Conservation (phyloP, 2,888 invertebrate species). For the Malacosoma neustria region DNA sequence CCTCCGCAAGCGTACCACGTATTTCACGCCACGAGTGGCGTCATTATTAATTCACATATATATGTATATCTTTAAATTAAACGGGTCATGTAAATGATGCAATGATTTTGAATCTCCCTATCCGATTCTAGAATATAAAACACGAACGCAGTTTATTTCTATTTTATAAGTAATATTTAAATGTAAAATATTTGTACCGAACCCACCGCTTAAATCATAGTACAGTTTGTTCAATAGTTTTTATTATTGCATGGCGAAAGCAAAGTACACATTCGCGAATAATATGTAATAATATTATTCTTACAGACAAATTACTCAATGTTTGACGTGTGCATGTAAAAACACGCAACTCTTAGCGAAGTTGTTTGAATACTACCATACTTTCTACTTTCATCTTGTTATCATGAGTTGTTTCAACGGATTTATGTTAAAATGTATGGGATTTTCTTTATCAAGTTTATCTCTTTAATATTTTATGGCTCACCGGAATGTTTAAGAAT, state of each 20-base stretch:
- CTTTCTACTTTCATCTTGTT: constrained; percentile 53
- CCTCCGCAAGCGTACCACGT: too few species aligned
- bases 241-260: constrained; percentile 36
- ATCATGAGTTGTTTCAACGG: constrained; percentile 3
- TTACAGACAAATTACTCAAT: constrained; percentile 51
- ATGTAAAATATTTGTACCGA: too few species aligned
- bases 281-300: constrained; percentile 42
- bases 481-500: neutral
- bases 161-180: too few species aligned
- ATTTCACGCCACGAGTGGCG: too few species aligned
- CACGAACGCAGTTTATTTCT: too few species aligned
- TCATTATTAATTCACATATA: too few species aligned
- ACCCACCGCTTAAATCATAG: constrained; percentile 3
- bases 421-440: constrained; percentile 2
- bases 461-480: neutral
- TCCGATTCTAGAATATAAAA: too few species aligned
- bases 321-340: constrained; percentile 34
- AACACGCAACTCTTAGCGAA: constrained; percentile 45
- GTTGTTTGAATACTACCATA: constrained; percentile 38
- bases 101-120: too few species aligned
- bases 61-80: too few species aligned
- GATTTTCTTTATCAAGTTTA: constrained; percentile 4
- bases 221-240: constrained; percentile 1
- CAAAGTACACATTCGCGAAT: constrained; percentile 35
- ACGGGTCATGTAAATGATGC: too few species aligned